phyloP scores from a whole-genome alignment of 2,797 vertebrate genomes.

The Amphiprion clarkii region DNA sequence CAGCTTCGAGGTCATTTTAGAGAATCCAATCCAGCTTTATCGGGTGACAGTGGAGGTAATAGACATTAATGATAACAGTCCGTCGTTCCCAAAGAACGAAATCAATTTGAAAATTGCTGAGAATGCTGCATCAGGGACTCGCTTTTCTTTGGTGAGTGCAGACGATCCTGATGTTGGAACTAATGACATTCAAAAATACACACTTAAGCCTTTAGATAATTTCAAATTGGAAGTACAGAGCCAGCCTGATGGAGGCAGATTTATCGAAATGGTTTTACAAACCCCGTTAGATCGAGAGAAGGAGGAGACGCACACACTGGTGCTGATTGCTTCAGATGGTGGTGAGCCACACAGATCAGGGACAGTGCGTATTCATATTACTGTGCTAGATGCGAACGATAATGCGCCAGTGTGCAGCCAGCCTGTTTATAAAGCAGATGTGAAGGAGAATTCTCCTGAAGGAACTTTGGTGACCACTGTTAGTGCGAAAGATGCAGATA shows the following conservation, averaged over 20 bases:
- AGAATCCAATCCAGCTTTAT: conserved; percentile 83
- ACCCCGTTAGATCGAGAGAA: conserved; percentile 76
- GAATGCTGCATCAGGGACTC: conserved; percentile 20
- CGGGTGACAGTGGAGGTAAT: conserved; percentile 76
- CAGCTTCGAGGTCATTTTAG: conserved; percentile 80
- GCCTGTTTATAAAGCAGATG: conserved; percentile 77
- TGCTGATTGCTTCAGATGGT: conserved; percentile 84
- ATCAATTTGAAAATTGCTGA: conserved; percentile 69
- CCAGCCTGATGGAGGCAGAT: conserved; percentile 43
- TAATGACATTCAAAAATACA: conserved; percentile 75
- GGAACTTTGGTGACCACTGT: conserved; percentile 79
- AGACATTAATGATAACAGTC: conserved; percentile 82
- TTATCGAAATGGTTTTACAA: conserved; percentile 81
- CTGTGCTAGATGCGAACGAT: conserved; percentile 87
- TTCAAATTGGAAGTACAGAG: conserved; percentile 71
- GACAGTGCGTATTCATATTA: conserved; percentile 77
- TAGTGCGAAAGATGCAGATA: conserved; percentile 85
- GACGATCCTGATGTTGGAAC: conserved; percentile 70
- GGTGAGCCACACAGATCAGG: conserved; percentile 85
- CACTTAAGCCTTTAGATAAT: conserved; percentile 48
- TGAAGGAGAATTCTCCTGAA: conserved; percentile 78
- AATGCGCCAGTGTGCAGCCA: conserved; percentile 85
- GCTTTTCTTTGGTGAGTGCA: conserved; percentile 54
- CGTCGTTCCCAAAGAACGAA: conserved; percentile 66
- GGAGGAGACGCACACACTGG: conserved; percentile 67